These are phyloP conservation scores for Sialia sialis DNA, from an alignment of 2,113 vertebrate species.

Conservation along the genomic window DNA sequence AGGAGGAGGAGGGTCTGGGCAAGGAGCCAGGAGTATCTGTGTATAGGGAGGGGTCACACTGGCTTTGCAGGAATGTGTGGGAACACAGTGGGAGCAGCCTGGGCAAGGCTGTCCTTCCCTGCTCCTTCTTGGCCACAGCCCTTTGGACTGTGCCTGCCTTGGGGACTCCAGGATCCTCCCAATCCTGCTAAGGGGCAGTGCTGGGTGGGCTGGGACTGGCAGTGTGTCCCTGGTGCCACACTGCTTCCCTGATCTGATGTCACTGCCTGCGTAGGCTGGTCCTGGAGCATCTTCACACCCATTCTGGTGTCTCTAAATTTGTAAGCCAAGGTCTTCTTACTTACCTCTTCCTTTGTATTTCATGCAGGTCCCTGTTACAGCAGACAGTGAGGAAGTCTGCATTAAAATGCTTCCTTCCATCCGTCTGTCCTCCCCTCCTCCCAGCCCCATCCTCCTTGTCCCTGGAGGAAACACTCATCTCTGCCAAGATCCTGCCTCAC, in stretches of 20 bases:
- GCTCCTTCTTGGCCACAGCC: rapidly evolving
- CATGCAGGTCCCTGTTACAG: not conserved
- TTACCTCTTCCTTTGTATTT: conserved; percentile 25
- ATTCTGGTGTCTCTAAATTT: not conserved
- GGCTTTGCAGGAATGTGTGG: not conserved
- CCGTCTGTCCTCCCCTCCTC: not conserved
- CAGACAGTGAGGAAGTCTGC: conserved; percentile 30
- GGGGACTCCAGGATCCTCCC: not conserved
- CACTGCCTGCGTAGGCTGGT: not conserved
- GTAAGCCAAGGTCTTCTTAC: not conserved
- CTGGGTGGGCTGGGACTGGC: not conserved
- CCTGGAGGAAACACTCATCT: conserved; percentile 30
- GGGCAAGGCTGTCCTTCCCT: not conserved
- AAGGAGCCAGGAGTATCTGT: not conserved
- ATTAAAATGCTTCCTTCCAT: conserved; percentile 47
- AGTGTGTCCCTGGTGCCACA: not conserved
- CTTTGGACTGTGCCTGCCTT: not conserved
- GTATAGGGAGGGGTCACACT: rapidly evolving
- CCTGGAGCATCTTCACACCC: not conserved
- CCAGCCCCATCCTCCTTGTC: not conserved
- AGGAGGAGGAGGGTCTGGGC: not conserved
- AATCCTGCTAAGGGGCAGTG: rapidly evolving
- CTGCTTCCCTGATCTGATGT: not conserved
- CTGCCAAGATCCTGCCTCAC: conserved; percentile 57
- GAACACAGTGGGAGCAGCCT: not conserved